Evolutionary conservation across 2,888 invertebrate genomes (phyloP).

Genomic region (Parnassius orleans): DNA sequence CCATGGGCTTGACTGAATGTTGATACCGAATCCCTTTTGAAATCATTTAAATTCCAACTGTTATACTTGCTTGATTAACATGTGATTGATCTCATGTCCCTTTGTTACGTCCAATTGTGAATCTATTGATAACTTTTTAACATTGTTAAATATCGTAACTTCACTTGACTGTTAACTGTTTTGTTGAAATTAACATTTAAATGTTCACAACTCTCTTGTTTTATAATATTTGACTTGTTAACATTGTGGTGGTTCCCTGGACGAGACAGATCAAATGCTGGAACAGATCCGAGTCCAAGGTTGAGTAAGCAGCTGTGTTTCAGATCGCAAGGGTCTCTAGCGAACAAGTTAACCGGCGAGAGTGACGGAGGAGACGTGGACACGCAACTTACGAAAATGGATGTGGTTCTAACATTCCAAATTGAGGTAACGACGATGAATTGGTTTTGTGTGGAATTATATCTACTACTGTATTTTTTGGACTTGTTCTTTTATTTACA

Average conservation of each 20-base stretch:
- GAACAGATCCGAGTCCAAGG: conserved; percentile 80
- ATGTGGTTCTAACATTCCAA: conserved; percentile 98
- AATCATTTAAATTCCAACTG: conserved; percentile 30
- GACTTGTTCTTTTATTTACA: too few species aligned
- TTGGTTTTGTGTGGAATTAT: conserved; percentile 7
- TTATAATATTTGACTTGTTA: conserved; percentile 10
- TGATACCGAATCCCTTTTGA: conserved; percentile 28
- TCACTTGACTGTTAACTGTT: conserved; percentile 1
- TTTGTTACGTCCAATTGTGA: conserved; percentile 20
- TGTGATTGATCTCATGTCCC: conserved; percentile 15
- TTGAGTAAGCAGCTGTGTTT: conserved; percentile 83
- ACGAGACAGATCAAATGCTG: conserved; percentile 71
- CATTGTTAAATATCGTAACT: conserved; percentile 4
- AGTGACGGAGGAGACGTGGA: conserved; percentile 98
- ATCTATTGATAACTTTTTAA: conserved; percentile 17
- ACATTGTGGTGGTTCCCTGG: conserved; percentile 48
- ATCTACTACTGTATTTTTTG: too few species aligned
- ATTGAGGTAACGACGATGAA: conserved; percentile 86
- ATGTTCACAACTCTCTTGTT: conserved; percentile 26
- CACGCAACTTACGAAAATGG: conserved; percentile 97
- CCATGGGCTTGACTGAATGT: conserved; percentile 44
- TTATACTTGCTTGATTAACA: conserved; percentile 28
- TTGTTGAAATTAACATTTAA: conserved; percentile 8
- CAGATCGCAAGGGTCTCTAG: conserved; percentile 95
- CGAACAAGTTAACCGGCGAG: conserved; percentile 94